Evolutionary conservation across 2,113 vertebrate species (phyloP).

Genomic region (Prunella himalayana): DNA sequence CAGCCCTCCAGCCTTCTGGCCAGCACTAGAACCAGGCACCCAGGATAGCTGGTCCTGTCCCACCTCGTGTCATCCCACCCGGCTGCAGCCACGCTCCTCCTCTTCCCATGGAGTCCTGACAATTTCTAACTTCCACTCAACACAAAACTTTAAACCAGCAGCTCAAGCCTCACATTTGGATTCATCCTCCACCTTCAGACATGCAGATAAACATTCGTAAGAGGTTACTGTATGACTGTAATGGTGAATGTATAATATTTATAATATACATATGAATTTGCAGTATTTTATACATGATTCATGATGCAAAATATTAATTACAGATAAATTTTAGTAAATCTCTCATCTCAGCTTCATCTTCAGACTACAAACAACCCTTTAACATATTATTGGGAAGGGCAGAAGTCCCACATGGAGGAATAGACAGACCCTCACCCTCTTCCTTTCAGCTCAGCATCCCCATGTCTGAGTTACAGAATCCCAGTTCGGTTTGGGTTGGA

Average conservation of each 20-base stretch:
- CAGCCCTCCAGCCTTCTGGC: rapidly evolving
- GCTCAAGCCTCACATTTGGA: background rate
- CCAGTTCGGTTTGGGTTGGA: background rate
- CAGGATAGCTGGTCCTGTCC: background rate
- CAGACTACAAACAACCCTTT: slow-evolving; percentile 30
- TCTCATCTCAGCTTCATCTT: background rate
- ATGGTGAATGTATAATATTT: background rate
- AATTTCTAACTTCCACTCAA: background rate
- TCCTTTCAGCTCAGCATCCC: background rate
- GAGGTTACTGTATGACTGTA: background rate
- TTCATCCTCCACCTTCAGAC: background rate
- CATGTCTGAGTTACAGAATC: background rate
- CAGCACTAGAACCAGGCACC: background rate
- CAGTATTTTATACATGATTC: slow-evolving; percentile 50
- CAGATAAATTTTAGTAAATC: slow-evolving; percentile 16
- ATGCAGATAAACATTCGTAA: background rate
- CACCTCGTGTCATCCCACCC: rapidly evolving
- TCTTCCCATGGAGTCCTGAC: background rate
- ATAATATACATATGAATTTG: slow-evolving; percentile 16
- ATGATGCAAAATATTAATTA: slow-evolving; percentile 54
- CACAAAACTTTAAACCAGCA: background rate
- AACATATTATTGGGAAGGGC: background rate
- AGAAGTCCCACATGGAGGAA: background rate
- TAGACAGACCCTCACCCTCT: background rate
- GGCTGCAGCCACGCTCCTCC: rapidly evolving